phyloP scores from a whole-genome alignment of 2,888 invertebrate species.

The Metacarcinus magister region DNA sequence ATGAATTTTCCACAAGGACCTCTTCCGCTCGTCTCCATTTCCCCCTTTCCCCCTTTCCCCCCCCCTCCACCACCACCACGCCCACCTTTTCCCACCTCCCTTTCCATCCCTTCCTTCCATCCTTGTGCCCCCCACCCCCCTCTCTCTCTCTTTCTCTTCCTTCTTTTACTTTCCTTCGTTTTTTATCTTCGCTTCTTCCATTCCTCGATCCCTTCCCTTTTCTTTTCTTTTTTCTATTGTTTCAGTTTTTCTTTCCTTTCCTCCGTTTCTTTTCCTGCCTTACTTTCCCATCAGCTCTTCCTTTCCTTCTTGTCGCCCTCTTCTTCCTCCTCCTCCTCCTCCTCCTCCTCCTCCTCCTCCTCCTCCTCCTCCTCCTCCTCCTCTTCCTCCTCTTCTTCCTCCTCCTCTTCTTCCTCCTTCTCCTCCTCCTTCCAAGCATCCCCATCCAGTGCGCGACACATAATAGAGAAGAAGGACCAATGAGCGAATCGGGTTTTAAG shows the following conservation, averaged over 20 bases:
- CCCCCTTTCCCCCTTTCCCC: not conserved
- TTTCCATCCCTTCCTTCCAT: not conserved
- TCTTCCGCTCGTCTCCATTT: not conserved
- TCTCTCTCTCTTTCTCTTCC: not conserved
- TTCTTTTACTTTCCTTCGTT: not conserved
- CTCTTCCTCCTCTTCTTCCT: not conserved
- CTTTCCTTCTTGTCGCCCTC: not conserved
- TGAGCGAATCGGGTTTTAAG: not conserved
- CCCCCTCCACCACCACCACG: not conserved
- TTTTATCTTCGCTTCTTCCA: not conserved
- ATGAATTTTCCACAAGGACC: slow-evolving; percentile 45
- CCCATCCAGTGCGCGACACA: not conserved
- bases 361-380: not conserved
- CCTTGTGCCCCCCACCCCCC: not conserved
- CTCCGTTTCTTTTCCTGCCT: not conserved
- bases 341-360: slow-evolving; percentile 21
- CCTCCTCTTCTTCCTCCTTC: not conserved
- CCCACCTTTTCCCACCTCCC: not conserved
- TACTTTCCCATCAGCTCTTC: not conserved
- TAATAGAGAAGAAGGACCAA: not conserved
- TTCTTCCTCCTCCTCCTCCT: not conserved
- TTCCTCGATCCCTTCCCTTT: not conserved
- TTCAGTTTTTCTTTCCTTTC: not conserved
- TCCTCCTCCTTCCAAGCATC: not conserved
- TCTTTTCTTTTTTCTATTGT: not conserved